A percentile compares a stretch with the other conserved stretches of the same genome.
Conservation (phyloP, 2,888 invertebrate genomes). For the Cylloceria caligata region DNA sequence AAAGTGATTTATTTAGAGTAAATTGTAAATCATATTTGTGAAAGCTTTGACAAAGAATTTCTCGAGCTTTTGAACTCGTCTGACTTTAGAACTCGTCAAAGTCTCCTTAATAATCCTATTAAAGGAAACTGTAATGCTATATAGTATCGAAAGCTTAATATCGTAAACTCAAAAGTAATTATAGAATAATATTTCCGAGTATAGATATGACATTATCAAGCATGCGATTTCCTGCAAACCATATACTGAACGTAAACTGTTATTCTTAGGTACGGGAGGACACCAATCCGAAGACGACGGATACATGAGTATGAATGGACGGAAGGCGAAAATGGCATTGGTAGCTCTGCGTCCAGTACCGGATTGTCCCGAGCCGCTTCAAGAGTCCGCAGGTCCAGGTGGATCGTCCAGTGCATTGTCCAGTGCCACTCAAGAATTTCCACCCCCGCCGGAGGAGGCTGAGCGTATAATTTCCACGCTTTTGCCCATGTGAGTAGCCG, state of each 20-base stretch:
- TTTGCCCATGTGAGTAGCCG: constrained; percentile 89
- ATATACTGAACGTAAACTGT: constrained; percentile 22
- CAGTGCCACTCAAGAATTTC: constrained; percentile 85
- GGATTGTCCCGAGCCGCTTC: constrained; percentile 86
- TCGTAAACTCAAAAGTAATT: too few species aligned
- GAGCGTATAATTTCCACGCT: constrained; percentile 91
- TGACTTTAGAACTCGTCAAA: not conserved
- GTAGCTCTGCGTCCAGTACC: constrained; percentile 86
- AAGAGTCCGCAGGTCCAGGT: constrained; percentile 85
- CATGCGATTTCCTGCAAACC: not conserved
- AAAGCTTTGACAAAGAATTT: not conserved
- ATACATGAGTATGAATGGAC: constrained; percentile 96
- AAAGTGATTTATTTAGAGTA: too few species aligned
- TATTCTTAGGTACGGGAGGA: constrained; percentile 83
- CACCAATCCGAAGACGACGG: constrained; percentile 96
- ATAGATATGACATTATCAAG: not conserved
- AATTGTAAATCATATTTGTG: not conserved
- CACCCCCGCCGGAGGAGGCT: constrained; percentile 92
- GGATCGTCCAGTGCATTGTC: constrained; percentile 52
- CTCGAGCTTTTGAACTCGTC: not conserved
- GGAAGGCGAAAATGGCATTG: constrained; percentile 91
- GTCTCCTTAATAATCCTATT: not conserved
- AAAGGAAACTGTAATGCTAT: not conserved
- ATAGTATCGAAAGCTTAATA: not conserved
- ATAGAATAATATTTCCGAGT: too few species aligned